These are phyloP conservation scores for Bombyx mandarina DNA, from an alignment of 1,140 invertebrate genomes.

Conservation along the genomic window DNA sequence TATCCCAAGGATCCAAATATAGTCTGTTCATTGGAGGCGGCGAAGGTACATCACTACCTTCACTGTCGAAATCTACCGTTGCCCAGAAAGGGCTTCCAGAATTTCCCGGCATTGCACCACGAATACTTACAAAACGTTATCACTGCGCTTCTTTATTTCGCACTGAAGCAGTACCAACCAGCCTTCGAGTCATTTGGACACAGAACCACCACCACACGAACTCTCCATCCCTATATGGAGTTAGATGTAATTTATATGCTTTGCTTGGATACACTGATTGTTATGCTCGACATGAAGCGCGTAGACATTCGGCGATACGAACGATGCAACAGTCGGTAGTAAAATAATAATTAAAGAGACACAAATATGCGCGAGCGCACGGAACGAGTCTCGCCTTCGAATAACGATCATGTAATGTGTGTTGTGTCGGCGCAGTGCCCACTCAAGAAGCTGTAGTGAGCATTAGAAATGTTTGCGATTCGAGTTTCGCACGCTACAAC, in stretches of 20 bases:
- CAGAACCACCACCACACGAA: slow-evolving; percentile 46
- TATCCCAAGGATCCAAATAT: slow-evolving; percentile 81
- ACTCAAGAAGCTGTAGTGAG: slow-evolving; percentile 20
- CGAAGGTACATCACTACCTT: slow-evolving; percentile 54
- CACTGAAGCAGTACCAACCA: slow-evolving; percentile 24
- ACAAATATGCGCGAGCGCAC: slow-evolving; percentile 32
- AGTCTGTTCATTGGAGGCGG: slow-evolving; percentile 59
- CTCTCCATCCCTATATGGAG: slow-evolving; percentile 48
- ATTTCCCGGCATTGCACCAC: slow-evolving; percentile 51
- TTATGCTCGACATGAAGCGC: slow-evolving; percentile 45
- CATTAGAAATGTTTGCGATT: slow-evolving; percentile 24
- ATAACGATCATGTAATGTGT: slow-evolving; percentile 22
- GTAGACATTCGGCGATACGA: slow-evolving; percentile 41
- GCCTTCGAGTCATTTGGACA: slow-evolving; percentile 10
- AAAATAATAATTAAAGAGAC: slow-evolving; percentile 24
- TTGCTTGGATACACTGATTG: slow-evolving; percentile 39
- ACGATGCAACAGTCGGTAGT: slow-evolving; percentile 34
- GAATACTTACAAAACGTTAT: slow-evolving; percentile 16
- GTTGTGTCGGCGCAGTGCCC: slow-evolving; percentile 10
- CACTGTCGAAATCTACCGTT: slow-evolving; percentile 71
- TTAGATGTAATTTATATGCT: slow-evolving; percentile 40
- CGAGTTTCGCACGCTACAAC: slow-evolving; percentile 25
- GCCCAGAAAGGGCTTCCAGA: slow-evolving; percentile 68
- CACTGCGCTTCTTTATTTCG: slow-evolving; percentile 18
- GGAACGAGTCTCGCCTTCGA: slow-evolving; percentile 33